Evolutionary conservation across 1,140 invertebrate species (phyloP).

Genomic region (Asbolus verrucosus): DNA sequence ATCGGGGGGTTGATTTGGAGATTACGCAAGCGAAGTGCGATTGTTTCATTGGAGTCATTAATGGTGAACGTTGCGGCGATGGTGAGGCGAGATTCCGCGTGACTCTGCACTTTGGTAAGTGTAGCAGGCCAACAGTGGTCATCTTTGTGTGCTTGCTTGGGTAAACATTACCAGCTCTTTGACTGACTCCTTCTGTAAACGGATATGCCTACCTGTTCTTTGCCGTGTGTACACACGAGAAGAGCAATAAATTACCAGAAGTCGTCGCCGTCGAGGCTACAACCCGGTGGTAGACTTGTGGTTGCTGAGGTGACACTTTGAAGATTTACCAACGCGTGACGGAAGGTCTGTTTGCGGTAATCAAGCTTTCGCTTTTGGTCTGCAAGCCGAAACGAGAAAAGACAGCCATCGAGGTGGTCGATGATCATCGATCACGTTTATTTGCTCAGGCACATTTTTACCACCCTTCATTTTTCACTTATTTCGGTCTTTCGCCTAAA

Average conservation of each 20-base stretch:
- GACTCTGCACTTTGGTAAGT: conserved; percentile 23
- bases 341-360: conserved; percentile 1
- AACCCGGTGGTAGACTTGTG: conserved; percentile 5
- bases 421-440: no score
- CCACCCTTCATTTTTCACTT: no score
- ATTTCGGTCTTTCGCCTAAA: no score
- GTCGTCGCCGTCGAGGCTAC: conserved; percentile 25
- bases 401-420: no score
- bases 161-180: conserved; percentile 28
- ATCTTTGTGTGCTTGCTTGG: conserved; percentile 15
- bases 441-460: no score
- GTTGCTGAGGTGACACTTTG: conserved; percentile 26
- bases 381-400: no score
- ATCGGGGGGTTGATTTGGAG: conserved; percentile 37
- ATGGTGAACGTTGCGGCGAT: conserved; percentile 22
- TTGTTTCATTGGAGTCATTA: conserved; percentile 7
- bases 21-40: conserved; percentile 21
- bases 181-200: conserved; percentile 29
- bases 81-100: conserved; percentile 8
- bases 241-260: conserved; percentile 38
- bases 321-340: conserved; percentile 19
- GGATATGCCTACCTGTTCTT: conserved; percentile 38
- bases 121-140: conserved; percentile 12
- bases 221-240: conserved; percentile 21
- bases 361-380: no score